These are phyloP conservation scores for Armadillidium nasatum DNA, from an alignment of 1,140 invertebrate genomes.

Conservation along the genomic window DNA sequence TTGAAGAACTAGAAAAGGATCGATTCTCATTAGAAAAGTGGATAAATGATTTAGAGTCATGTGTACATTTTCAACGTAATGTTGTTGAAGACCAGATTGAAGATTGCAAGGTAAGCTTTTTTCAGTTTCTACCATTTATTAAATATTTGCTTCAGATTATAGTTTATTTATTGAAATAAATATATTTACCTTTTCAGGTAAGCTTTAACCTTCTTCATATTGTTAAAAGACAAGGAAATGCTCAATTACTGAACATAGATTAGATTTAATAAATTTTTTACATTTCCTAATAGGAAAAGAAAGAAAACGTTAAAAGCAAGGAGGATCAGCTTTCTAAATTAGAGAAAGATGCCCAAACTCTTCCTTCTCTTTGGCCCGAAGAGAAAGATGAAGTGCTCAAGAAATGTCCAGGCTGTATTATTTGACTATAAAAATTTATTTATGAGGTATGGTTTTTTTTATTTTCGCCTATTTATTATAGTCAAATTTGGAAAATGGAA, in stretches of 20 bases:
- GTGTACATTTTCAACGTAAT: neutral
- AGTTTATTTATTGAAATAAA: neutral
- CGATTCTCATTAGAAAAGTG: neutral
- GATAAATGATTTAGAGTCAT: neutral
- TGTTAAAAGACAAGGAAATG: no score
- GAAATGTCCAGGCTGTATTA: neutral
- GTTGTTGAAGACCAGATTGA: neutral
- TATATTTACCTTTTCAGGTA: no score
- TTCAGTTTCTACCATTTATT: neutral
- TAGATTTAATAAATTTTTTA: no score
- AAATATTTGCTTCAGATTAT: neutral
- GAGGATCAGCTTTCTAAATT: neutral
- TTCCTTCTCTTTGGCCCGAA: neutral
- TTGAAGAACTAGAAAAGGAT: neutral
- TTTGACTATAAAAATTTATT: neutral
- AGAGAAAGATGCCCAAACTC: neutral
- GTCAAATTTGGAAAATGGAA: no score
- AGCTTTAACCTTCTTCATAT: no score
- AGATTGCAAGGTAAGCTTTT: neutral
- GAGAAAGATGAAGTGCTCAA: neutral
- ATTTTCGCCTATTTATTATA: no score
- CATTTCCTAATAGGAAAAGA: neutral
- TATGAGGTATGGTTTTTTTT: conserved; percentile 29
- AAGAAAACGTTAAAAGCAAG: neutral
- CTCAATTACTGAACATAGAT: no score